Evolutionary conservation across 2,113 vertebrate genomes (phyloP), one percentile per base, ranked within the genome.

Genomic region (Triplophysa rosa): DNA sequence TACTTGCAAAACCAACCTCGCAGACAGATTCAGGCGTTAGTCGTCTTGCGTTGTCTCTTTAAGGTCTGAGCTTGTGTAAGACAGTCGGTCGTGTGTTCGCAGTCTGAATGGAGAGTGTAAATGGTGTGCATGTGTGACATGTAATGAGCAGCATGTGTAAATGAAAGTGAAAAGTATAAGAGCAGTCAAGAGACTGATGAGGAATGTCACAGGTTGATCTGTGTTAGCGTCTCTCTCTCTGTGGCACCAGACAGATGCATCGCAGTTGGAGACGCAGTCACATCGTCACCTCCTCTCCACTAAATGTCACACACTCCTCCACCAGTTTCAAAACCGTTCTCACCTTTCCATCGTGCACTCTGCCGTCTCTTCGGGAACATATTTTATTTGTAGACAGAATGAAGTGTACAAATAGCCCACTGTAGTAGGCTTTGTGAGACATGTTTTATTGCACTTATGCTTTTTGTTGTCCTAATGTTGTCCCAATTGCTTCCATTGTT

Each of bases 281-380:
- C 54, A 72, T 81, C 63, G 13, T 63, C 68, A 52, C 79, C 74
- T 77, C 67, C 63, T 56, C 67, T 70, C 64, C 7, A 69, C 68
- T 84, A 73, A 78, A 84, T 84, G 82, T 78, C 74, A 73, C 67
- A 12, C 70, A 72, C 70, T 72, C 58, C 70, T 59, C 26, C 21
- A 49, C 26, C 68, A 7, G 49, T 71, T 29, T 70, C 29, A 21
- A 59, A 72, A 59, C 33, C 33, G 40, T 59, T 72, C n/a, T 72
- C 70, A 72, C 70, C 54, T 42, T 72, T 33, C 54, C 8, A 24
- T 59, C 54, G 37, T 42, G 16, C 33, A 6, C 26, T n/a, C 17
- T n/a, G 17, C 54, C 1, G 26, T 21, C 33, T 21, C 54, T 58
- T 19, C 54, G 2, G 54, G 54, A n/a, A 19, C 29, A 2, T 13